Evolutionary conservation across 2,888 invertebrate genomes (phyloP), one percentile per base, ranked within the genome.

Genomic region (Acrobasis repandana): DNA sequence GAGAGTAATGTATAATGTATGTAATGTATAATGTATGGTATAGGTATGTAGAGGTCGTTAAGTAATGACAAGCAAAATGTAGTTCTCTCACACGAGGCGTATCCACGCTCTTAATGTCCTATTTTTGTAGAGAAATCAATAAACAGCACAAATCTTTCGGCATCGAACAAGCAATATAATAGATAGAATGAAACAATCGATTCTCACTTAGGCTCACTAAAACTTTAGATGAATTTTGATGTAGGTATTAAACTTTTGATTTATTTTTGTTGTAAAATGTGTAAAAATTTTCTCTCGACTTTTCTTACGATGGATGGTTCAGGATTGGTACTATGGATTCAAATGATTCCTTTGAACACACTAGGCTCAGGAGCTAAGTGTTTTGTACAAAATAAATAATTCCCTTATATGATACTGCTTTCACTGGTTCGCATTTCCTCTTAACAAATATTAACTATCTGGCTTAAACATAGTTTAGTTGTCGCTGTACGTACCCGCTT

Each of bases 321-420:
- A 51, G 16, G 49, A 14, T 20, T 4, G 51, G 36, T 43, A 59
- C 20, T 38, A 28, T 56, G 16, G 57, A 63, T 58, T 65, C 63
- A 67, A 71, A 69, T 68, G 78, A 76, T 80, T 80, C 81, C 79
- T 77, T 78, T 77, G 74, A 72, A 66, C 67, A 49, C 63, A 73
- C 76, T 73, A 67, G 72, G 62, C 59, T 61, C 65, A 69, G 78
- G 69, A 75, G 70, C 66, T 58, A 69, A 69, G 68, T 69, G 50
- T 67, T 70, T 63, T 67, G 61, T 59, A 57, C 60, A 18, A 61
- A 63, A 56, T 57, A 50, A 68, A 60, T 66, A 62, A 61, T 60
- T 61, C 61, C 63, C 60, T 61, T 63, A 9, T 57, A 33, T 49
- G 18, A 64, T 62, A 67, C 56, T 61, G 71, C 72, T 73, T 75